These are phyloP conservation scores for Gandaritis pyraliata DNA, from an alignment of 2,888 invertebrate species.

Conservation along the genomic window DNA sequence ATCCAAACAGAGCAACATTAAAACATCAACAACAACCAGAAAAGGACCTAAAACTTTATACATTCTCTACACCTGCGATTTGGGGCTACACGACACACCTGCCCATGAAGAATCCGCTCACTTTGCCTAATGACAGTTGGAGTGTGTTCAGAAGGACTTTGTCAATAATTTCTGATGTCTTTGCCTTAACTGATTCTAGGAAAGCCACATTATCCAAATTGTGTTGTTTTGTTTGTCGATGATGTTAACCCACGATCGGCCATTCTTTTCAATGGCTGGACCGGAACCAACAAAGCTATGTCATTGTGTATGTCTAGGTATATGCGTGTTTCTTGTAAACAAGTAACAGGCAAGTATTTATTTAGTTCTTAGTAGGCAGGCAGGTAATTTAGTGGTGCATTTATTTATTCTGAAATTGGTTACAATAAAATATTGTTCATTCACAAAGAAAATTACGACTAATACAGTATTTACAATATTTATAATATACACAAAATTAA, in stretches of 20 bases:
- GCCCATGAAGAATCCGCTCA: slow-evolving; percentile 31
- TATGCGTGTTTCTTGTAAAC: no score
- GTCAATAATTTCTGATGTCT: slow-evolving; percentile 18
- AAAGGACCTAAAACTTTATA: slow-evolving; percentile 24
- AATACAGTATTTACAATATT: no score
- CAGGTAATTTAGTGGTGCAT: no score
- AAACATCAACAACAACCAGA: slow-evolving; percentile 11
- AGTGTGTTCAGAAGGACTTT: slow-evolving; percentile 27
- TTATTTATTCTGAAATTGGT: no score
- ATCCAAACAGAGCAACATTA: slow-evolving; percentile 5
- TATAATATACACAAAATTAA: no score
- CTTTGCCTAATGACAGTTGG: slow-evolving; percentile 41
- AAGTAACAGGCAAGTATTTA: no score
- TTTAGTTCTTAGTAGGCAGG: no score
- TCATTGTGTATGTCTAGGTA: no score
- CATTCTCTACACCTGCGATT: slow-evolving; percentile 31
- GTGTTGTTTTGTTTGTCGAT: slow-evolving; percentile 14
- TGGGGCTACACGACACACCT: slow-evolving; percentile 29
- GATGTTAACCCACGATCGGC: background rate
- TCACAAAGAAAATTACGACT: no score
- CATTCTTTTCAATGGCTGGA: slow-evolving; percentile 1
- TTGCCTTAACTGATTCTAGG: slow-evolving; percentile 24
- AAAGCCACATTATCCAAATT: slow-evolving; percentile 25
- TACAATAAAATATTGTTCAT: no score
- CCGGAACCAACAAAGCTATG: background rate